Conservation (phyloP, 2,797 vertebrate genomes). For the Cryptoprocta ferox region DNA sequence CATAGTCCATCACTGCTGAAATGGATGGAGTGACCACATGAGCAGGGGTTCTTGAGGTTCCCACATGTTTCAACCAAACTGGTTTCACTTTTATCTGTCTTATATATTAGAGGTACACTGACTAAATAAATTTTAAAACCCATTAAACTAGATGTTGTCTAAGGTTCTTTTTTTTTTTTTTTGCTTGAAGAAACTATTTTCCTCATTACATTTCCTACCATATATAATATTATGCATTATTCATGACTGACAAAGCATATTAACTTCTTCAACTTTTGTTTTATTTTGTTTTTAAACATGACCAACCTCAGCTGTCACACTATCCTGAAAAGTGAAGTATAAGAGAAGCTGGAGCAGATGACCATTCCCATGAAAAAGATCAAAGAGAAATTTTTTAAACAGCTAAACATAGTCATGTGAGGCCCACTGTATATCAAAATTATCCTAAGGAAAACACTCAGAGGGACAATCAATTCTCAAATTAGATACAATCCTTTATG, state of each 20-base stretch:
- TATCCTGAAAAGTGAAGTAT: not conserved
- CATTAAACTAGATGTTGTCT: not conserved
- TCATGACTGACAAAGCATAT: not conserved
- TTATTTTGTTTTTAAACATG: not conserved
- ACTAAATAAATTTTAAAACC: not conserved
- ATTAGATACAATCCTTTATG: slow-evolving; percentile 72
- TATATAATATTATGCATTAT: not conserved
- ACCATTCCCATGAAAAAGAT: not conserved
- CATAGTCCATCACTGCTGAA: fast-evolving
- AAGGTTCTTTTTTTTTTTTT: not conserved
- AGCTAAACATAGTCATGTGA: not conserved
- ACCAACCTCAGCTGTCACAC: not conserved
- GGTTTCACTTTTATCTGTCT: not conserved
- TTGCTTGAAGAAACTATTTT: not conserved
- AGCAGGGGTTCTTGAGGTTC: not conserved
- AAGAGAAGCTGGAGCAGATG: not conserved
- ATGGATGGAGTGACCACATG: fast-evolving
- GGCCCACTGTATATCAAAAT: not conserved
- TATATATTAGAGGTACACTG: not conserved
- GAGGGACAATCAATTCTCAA: not conserved
- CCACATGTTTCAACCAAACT: fast-evolving
- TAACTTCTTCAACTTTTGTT: not conserved
- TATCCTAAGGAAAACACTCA: not conserved
- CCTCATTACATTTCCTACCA: not conserved
- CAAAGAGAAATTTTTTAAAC: not conserved